Conservation (phyloP, 2,797 vertebrate species). For the Manis crassicaudata region DNA sequence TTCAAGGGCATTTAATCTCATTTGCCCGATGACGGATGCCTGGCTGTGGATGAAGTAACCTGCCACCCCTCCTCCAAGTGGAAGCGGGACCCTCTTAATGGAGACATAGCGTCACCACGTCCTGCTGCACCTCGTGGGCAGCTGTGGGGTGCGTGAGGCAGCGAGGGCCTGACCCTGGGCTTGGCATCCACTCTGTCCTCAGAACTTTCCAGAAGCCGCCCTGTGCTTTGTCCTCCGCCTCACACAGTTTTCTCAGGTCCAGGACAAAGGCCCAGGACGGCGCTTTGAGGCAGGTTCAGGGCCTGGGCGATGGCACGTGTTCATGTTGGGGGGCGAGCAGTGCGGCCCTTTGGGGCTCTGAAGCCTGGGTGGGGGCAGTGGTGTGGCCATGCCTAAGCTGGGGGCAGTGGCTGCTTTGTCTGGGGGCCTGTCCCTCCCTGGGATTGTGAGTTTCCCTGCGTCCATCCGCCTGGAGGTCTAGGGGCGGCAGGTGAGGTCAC, state of each 20-base stretch:
- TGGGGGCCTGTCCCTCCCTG: neutral
- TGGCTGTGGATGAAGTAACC: constrained; percentile 70
- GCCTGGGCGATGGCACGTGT: rapidly evolving
- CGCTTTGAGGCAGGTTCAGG: neutral
- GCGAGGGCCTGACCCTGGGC: neutral
- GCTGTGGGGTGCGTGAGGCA: neutral
- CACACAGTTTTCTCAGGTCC: rapidly evolving
- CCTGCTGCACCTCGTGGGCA: neutral
- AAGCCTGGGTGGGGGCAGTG: neutral
- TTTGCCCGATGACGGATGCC: constrained; percentile 83
- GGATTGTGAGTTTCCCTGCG: rapidly evolving
- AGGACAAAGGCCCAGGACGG: neutral
- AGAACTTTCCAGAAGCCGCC: neutral
- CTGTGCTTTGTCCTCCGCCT: neutral
- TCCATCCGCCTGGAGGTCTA: neutral
- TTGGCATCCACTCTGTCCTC: neutral
- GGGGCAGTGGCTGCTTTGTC: neutral
- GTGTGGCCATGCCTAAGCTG: neutral
- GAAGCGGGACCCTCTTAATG: constrained; percentile 57
- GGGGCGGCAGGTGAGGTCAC: neutral
- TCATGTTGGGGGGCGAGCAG: rapidly evolving
- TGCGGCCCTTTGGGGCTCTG: neutral
- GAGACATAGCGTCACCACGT: neutral
- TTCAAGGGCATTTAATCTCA: constrained; percentile 84
- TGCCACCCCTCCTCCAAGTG: constrained; percentile 68